Conservation (phyloP, 2,113 vertebrate species). For the Lophura nycthemera region DNA sequence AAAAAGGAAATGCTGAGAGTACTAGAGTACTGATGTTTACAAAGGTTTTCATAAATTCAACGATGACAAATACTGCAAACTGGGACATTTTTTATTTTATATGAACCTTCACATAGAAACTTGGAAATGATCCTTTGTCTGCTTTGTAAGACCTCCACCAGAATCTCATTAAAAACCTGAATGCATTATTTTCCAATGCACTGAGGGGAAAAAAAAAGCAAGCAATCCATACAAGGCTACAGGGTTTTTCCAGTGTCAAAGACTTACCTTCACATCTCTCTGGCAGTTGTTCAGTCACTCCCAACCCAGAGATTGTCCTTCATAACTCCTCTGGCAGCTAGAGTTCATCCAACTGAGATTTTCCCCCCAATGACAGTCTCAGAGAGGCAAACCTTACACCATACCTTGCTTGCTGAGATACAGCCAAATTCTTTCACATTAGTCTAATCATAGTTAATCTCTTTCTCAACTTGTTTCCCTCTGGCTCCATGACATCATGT, state of each 20-base stretch:
- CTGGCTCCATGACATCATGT: neutral
- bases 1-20: constrained; percentile 17
- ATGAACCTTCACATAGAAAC: neutral
- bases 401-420: neutral
- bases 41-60: constrained; percentile 44
- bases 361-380: neutral
- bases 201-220: neutral
- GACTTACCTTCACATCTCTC: neutral
- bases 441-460: neutral
- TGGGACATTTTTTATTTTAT: neutral
- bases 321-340: neutral
- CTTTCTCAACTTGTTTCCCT: neutral
- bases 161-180: constrained; percentile 39
- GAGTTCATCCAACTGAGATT: neutral
- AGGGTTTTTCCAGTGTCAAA: neutral
- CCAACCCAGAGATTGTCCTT: neutral
- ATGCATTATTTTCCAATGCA: neutral
- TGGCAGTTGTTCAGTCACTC: neutral
- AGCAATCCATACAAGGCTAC: neutral
- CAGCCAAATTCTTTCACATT: neutral
- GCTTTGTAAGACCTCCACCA: neutral
- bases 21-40: neutral
- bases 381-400: neutral
- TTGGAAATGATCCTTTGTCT: constrained; percentile 14
- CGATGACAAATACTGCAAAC: constrained; percentile 21